Base-by-base conservation (phyloP, 35 echinoderm and acorn worm genomes). In the Holothuria glaberrima region DNA sequence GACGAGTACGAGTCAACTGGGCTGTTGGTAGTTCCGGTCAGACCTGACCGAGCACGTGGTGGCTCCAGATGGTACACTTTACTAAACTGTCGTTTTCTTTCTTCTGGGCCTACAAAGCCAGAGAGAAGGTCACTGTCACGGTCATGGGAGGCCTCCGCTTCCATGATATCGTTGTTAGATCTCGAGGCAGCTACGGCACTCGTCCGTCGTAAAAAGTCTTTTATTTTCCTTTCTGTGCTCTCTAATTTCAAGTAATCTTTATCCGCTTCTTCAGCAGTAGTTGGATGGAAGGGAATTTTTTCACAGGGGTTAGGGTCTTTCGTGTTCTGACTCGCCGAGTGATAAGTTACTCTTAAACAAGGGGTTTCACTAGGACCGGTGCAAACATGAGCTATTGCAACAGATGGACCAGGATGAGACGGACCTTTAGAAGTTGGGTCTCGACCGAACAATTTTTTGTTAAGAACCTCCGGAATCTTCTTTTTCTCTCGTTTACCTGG, bases 41-140 rank as follows among this genome's bases (percentile, higher is more conserved):
- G 21, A 16, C 19, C 34, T 10, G 32, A 58, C 33, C 32, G 33
- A 0, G 60, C 22, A 38, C 60, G 83, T 25, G 83, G 83, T 45
- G 83, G 83, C 26, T 86, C 83, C 38, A 86, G 34, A 86, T 86
- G 83, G 61, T 86, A 86, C 9, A 86, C 83, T 45, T 86, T 86
- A 69, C 83, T 86, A 35, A 86, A 67, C 36, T 86, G 83, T 7
- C 83, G 59, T 69, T 86, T 86, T 18, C 83, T 12, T 41, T 86
- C 63, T n/a, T 86, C 83, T 19, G 59, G 83, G 13, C 83, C 83
- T 25, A 86, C 63, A 48, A 86, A 86, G 22, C 83, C 83, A 9
- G 34, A 24, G 20, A 69, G 12, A 12, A 26, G 59, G 22, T n/a
- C 48, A 4, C 17, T 86, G 3, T 59, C n/a, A n/a, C n/a, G n/a